Percentiles rank a stretch among this genome's conserved stretches.
Evolutionary conservation across 1,140 invertebrate species (phyloP).

Genomic region (Gonatopus flavifemur): DNA sequence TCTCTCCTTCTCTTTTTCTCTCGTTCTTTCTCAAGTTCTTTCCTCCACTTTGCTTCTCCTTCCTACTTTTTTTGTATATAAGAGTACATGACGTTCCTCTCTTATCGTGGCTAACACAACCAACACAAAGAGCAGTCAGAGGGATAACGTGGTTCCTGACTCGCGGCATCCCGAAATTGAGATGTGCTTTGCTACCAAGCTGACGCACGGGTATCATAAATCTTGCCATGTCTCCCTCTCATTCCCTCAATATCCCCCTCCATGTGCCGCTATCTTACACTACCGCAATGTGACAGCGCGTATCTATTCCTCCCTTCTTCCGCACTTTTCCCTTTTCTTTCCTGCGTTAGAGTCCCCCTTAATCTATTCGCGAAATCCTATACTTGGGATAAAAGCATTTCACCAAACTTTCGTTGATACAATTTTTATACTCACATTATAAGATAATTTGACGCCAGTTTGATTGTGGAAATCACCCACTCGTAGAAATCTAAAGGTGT

Average conservation of each 20-base stretch:
- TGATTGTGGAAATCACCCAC: too few relatives aligned
- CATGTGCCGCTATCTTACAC: too few relatives aligned
- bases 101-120: slow-evolving; percentile 7
- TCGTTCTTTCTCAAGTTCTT: not conserved
- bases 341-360: too few relatives aligned
- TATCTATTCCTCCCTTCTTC: slow-evolving; percentile 25
- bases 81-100: too few relatives aligned
- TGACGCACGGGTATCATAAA: slow-evolving; percentile 36
- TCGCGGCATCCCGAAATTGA: slow-evolving; percentile 36
- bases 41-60: not conserved
- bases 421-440: too few relatives aligned
- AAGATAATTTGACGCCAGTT: too few relatives aligned
- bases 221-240: slow-evolving; percentile 27
- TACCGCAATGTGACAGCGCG: slow-evolving; percentile 14
- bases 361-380: too few relatives aligned
- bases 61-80: not conserved
- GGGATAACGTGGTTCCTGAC: slow-evolving; percentile 17
- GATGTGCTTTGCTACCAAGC: slow-evolving; percentile 34
- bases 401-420: too few relatives aligned
- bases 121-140: slow-evolving; percentile 18
- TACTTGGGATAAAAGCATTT: too few relatives aligned
- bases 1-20: slow-evolving; percentile 5
- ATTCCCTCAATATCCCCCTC: not conserved
- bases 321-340: slow-evolving; percentile 11
- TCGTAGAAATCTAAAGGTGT: too few relatives aligned